phyloP scores from a whole-genome alignment of 2,888 invertebrate genomes.

The Frankliniella intonsa region DNA sequence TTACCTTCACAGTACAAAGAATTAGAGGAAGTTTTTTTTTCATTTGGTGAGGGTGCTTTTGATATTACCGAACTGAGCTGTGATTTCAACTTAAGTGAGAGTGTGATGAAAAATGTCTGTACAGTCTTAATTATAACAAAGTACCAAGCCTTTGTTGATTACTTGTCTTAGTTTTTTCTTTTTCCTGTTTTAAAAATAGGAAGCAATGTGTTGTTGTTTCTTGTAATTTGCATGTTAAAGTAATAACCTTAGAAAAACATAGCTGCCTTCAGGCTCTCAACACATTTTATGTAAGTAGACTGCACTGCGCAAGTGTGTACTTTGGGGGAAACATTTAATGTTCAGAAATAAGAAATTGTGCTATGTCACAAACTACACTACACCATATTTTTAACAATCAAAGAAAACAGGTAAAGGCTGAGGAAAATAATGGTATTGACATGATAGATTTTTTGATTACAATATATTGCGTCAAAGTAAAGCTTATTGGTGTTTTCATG shows the following conservation, averaged over 20 bases:
- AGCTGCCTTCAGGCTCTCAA: too few relatives aligned
- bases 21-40: too few relatives aligned
- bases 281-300: too few relatives aligned
- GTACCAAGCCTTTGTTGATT: background rate
- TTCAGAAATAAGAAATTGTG: conserved; percentile 18
- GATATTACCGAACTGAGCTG: background rate
- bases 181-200: background rate
- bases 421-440: conserved; percentile 22
- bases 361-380: conserved; percentile 9
- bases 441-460: background rate
- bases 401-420: background rate
- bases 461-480: background rate
- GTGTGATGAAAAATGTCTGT: background rate
- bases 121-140: background rate
- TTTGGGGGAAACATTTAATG: conserved; percentile 15
- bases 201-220: too few relatives aligned
- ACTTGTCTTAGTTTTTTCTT: background rate
- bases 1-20: too few relatives aligned
- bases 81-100: background rate
- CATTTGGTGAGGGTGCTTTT: too few relatives aligned
- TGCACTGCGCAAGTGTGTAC: background rate
- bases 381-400: background rate
- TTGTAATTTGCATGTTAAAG: too few relatives aligned
- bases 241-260: too few relatives aligned
- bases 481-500: background rate